Evolutionary conservation across 1,140 invertebrate species (phyloP).

Genomic region (Maniola jurtina): DNA sequence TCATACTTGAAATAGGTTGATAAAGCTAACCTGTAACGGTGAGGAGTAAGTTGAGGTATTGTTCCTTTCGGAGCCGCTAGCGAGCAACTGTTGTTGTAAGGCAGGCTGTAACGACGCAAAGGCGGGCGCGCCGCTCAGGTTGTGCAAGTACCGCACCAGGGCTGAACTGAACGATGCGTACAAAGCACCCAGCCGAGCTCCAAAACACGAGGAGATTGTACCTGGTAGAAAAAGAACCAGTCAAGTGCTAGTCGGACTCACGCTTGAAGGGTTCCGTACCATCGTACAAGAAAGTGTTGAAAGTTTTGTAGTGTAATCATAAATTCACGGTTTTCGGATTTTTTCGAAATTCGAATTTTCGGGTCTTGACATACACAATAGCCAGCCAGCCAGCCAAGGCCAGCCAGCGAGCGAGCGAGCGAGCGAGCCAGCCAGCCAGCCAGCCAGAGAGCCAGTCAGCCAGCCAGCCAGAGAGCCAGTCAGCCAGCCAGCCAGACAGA

Average conservation of each 20-base stretch:
- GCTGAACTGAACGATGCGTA: constrained; percentile 89
- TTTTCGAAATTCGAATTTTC: too few relatives aligned
- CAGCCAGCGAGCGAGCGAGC: too few relatives aligned
- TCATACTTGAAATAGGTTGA: not conserved
- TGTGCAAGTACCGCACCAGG: constrained; percentile 89
- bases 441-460: too few relatives aligned
- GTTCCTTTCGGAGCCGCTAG: constrained; percentile 53
- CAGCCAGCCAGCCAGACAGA: too few relatives aligned
- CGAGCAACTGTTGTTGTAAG: constrained; percentile 62
- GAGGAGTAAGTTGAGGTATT: constrained; percentile 48
- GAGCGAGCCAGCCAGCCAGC: too few relatives aligned
- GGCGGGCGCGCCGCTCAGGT: constrained; percentile 55
- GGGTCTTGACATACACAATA: too few relatives aligned
- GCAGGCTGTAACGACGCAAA: constrained; percentile 60
- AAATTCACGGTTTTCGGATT: too few relatives aligned
- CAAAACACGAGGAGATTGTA: constrained; percentile 88
- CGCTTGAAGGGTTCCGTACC: too few relatives aligned
- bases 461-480: too few relatives aligned
- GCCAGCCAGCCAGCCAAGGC: too few relatives aligned
- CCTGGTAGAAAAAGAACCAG: constrained; percentile 64
- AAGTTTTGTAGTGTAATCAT: too few relatives aligned
- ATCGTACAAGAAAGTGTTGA: too few relatives aligned
- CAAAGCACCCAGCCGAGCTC: constrained; percentile 83
- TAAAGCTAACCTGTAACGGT: constrained; percentile 30
- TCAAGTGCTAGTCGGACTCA: not conserved